Base-by-base conservation (phyloP, 1,140 invertebrate genomes). In the Heliconius nattereri region DNA sequence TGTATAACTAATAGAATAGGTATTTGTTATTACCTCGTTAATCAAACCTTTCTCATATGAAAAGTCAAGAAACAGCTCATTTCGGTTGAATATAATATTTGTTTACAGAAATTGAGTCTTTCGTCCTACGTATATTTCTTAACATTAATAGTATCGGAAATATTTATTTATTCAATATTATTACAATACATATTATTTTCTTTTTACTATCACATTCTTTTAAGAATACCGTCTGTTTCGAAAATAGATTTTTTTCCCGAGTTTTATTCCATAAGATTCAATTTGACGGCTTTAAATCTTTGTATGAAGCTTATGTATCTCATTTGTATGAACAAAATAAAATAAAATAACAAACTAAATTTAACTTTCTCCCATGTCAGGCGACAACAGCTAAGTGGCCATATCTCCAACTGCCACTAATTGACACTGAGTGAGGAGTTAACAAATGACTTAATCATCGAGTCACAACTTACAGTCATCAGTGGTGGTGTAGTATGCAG, bases 401-500 rank as follows among this genome's bases (percentile, higher is more conserved):
- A 16, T 26, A 29, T 66, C 23, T 29, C 9, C 23, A 57, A n/a
- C n/a, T 66, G 57, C 29, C 75, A 71, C 75, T 76, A 70, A 76
- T 70, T 70, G 75, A 76, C 35, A 32, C 32, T 32, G 32, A 70
- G 37, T 76, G n/a, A 49, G 75, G 26, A 76, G 75, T 66, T 76
- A 76, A 76, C 40, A 70, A 66, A 45, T 54, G 40, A 26, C 40
- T 71, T 52, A 75, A 75, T 79, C 72, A 81, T 57, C 72, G 71
- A 76, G 76, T 72, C 54, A 20, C 32, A 32, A 32, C 32, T 32
- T 7, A 32, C 52, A 52, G 29, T 78, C 73, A 78, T 73, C 71
- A 78, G 66, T 54, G 49, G 26, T 71, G 23, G 76, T 66, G 32
- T 75, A 32, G 74, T 71, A 76, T 35, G 49, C 73, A 74, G n/a